Base-by-base conservation (phyloP, 1,140 invertebrate species). In the Solenopsis fugax region DNA sequence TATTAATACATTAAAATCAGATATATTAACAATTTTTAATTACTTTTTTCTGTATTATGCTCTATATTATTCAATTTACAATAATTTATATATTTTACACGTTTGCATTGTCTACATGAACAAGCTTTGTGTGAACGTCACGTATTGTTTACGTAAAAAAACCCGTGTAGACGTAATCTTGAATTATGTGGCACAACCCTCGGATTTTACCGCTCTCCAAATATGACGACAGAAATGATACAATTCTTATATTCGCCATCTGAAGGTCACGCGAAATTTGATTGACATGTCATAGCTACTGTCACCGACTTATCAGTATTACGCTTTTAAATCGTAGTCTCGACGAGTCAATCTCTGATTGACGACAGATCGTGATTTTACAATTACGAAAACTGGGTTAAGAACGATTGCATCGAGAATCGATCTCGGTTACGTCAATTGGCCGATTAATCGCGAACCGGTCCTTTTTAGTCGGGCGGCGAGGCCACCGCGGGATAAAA, bases 371-470 rank as follows among this genome's bases (percentile, higher is more conserved):
- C 56, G 62, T n/a, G 64, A 82, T 85, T 85, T 89, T 86, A 88
- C 37, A 65, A 29, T 78, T 71, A 86, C 48, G 60, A 52, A 82
- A 92, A 89, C 69, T 89, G 58, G 90, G 89, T 92, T 92, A 90
- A 91, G 89, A 89, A 88, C 85, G 69, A 24, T 48, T 60, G 12
- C 45, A 50, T 48, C 45, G 65, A 50, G 62, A 69, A 69, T 76
- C 64, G 41, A 67, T 67, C 29, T 29, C 56, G 13, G 69, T 24
- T 34, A 34, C 65, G 37, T 80, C 67, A 87, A 88, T 29, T 2
- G 29, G 29, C 86, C 88, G 88, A 90, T 91, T 90, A 92, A 89
- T 90, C 75, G 78, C 85, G 34, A 91, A 89, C 87, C 87, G 85
- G 82, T 90, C 87, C 86, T 91, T 90, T 90, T 92, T 91, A 89